A percentile compares a stretch with the other conserved stretches of the same genome.
Conservation (phyloP, 2,797 vertebrate species). For the Thalassophryne amazonica region DNA sequence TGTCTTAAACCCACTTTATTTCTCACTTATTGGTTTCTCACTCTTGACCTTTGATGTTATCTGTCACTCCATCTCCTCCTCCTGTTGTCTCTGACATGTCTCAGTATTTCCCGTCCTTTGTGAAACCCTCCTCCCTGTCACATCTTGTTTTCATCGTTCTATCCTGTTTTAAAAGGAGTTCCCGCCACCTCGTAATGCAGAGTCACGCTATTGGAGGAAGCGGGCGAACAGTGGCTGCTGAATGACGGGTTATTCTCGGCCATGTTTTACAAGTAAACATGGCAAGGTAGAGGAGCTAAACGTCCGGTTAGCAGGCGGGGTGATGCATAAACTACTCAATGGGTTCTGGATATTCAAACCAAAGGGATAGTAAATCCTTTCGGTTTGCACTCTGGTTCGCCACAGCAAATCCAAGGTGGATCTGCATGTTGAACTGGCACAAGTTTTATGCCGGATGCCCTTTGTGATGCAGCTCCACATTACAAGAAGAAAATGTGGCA, state of each 20-base stretch:
- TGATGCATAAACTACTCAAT: slow-evolving; percentile 53
- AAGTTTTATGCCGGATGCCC: too few species aligned
- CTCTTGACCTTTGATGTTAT: slow-evolving; percentile 26
- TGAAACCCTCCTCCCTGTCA: slow-evolving; percentile 65
- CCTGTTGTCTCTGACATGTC: slow-evolving; percentile 55
- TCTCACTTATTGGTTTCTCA: slow-evolving; percentile 5
- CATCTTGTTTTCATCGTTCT: slow-evolving; percentile 73
- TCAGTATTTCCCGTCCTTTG: slow-evolving; percentile 68
- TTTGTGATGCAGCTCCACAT: too few species aligned
- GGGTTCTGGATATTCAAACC: slow-evolving; percentile 1
- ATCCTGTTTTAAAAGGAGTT: slow-evolving; percentile 67
- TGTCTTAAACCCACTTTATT: slow-evolving; percentile 11
- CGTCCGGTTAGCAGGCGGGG: slow-evolving; percentile 37
- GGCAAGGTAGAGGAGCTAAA: slow-evolving; percentile 68
- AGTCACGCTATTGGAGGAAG: slow-evolving; percentile 78
- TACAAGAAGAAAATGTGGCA: too few species aligned
- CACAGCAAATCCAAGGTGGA: too few species aligned
- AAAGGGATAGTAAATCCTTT: background rate
- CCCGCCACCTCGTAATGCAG: slow-evolving; percentile 28
- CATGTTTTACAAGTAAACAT: slow-evolving; percentile 60
- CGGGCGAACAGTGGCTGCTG: slow-evolving; percentile 60
- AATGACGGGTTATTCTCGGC: slow-evolving; percentile 76
- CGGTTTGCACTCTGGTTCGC: too few species aligned
- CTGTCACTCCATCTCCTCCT: slow-evolving; percentile 20
- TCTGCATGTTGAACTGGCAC: too few species aligned